Evolutionary conservation across 1,140 invertebrate species (phyloP).

Genomic region (Yoshiicerus persimilis): DNA sequence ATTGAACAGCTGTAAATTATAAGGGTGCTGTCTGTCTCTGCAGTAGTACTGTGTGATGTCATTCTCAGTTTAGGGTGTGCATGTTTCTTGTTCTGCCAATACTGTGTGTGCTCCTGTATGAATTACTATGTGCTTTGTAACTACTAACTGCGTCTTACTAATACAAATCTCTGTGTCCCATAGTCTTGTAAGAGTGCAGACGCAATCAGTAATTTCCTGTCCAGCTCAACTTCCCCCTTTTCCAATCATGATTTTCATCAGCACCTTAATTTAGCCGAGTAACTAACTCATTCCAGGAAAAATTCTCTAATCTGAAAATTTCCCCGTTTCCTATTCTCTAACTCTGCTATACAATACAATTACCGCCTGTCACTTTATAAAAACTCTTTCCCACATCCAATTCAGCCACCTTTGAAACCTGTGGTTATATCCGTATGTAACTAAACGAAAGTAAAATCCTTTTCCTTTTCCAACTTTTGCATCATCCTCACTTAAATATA

Average conservation of each 20-base stretch:
- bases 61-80: not conserved
- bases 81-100: not conserved
- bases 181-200: not conserved
- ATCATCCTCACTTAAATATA: not conserved
- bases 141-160: not conserved
- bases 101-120: not conserved
- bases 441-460: not conserved
- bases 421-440: not conserved
- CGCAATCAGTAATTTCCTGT: not conserved
- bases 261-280: not conserved
- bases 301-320: not conserved
- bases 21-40: no score
- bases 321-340: not conserved
- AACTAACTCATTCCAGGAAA: not conserved
- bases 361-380: not conserved
- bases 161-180: not conserved
- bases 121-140: not conserved
- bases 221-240: not conserved
- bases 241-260: conserved; percentile 17
- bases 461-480: not conserved
- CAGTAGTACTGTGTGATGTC: no score
- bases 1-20: no score
- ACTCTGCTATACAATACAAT: not conserved
- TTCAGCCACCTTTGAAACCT: not conserved
- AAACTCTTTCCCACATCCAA: not conserved